phyloP scores from a whole-genome alignment of 2,113 vertebrate genomes.

The Hippocampus mohnikei region DNA sequence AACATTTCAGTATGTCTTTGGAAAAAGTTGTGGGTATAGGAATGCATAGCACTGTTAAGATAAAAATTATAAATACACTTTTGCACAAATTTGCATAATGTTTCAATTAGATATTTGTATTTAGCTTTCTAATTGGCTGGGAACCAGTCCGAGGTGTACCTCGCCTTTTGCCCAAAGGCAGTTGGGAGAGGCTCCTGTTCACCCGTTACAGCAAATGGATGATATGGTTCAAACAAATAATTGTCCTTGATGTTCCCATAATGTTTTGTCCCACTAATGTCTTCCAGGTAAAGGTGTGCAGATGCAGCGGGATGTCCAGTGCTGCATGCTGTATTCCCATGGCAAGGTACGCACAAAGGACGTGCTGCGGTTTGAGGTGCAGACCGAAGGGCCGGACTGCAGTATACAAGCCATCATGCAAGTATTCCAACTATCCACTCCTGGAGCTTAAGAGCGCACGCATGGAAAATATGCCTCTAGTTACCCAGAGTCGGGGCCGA shows the following conservation, averaged over 20 bases:
- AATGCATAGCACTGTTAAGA: no score
- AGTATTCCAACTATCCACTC: constrained; percentile 75
- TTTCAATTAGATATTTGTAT: no score
- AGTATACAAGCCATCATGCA: constrained; percentile 80
- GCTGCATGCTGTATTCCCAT: constrained; percentile 79
- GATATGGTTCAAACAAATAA: no score
- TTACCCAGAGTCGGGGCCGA: constrained; percentile 57
- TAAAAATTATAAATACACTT: no score
- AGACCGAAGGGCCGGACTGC: constrained; percentile 79
- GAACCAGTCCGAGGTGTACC: no score
- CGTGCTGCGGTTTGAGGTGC: constrained; percentile 75
- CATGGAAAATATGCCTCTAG: constrained; percentile 67
- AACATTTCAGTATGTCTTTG: no score
- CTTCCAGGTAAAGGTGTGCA: constrained; percentile 74
- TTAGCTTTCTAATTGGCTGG: no score
- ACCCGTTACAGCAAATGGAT: no score
- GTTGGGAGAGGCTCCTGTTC: no score
- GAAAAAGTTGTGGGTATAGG: no score
- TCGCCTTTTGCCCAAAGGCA: no score
- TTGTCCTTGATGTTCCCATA: background rate
- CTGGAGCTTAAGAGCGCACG: constrained; percentile 58
- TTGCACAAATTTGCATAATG: no score
- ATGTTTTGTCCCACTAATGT: background rate
- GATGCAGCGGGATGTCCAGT: constrained; percentile 78
- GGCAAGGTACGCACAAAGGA: constrained; percentile 79